phyloP scores from a whole-genome alignment of 2,113 vertebrate genomes.

The Chrysemys picta region DNA sequence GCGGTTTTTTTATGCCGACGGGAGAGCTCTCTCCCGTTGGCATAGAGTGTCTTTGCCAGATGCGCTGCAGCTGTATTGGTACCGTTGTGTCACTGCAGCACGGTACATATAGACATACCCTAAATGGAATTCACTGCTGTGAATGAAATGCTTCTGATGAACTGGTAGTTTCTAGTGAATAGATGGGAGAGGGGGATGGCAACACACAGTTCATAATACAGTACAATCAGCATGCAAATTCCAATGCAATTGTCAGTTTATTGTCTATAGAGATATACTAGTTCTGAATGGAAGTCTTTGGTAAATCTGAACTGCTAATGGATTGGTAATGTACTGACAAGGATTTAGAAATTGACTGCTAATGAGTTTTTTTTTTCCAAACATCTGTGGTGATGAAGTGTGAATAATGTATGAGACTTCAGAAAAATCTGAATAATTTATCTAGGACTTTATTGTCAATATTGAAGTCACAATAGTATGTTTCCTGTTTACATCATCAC shows the following conservation, averaged over 20 bases:
- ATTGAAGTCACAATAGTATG: not conserved
- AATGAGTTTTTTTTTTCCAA: not conserved
- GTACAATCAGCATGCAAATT: not conserved
- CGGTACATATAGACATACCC: too few species aligned
- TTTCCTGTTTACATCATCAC: not conserved
- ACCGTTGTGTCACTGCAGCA: too few species aligned
- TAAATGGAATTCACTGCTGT: accelerated
- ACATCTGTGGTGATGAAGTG: not conserved
- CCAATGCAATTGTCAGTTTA: not conserved
- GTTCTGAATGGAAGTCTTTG: not conserved
- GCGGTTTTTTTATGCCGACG: too few species aligned
- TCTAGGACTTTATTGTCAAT: not conserved
- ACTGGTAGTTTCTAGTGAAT: not conserved
- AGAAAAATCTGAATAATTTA: not conserved
- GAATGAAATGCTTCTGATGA: not conserved
- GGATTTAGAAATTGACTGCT: not conserved
- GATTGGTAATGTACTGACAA: not conserved
- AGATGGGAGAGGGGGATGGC: not conserved
- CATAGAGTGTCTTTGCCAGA: too few species aligned
- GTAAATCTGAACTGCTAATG: not conserved
- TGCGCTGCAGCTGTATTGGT: too few species aligned
- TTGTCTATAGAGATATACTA: not conserved
- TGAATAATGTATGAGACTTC: not conserved
- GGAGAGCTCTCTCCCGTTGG: too few species aligned
- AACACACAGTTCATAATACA: not conserved